A percentile compares a stretch with the other conserved stretches of the same genome.
phyloP scores from a whole-genome alignment of 2,888 invertebrate genomes.

The Tinea pellionella region DNA sequence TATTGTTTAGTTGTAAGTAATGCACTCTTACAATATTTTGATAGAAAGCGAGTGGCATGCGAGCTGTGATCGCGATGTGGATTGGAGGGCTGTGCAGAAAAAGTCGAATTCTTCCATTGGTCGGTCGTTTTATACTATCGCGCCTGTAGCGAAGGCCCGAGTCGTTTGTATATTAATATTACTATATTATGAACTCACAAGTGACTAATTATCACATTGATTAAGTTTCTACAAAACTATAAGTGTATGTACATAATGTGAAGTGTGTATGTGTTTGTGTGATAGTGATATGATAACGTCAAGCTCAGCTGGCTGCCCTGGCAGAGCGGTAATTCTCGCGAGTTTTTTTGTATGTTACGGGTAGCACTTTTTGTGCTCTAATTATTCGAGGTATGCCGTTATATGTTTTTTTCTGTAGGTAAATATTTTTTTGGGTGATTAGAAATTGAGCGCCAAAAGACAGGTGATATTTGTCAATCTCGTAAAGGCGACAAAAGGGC shows the following conservation, averaged over 20 bases:
- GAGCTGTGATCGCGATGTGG: neutral
- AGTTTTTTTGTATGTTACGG: conserved; percentile 52
- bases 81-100: neutral
- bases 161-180: neutral
- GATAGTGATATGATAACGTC: conserved; percentile 39
- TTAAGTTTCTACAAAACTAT: neutral
- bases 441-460: neutral
- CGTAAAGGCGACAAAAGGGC: too few relatives aligned
- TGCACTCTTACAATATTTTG: neutral
- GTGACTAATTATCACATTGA: neutral
- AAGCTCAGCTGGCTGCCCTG: conserved; percentile 60
- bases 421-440: neutral
- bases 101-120: neutral
- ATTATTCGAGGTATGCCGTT: conserved; percentile 63
- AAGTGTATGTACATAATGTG: neutral
- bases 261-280: neutral
- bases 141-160: neutral
- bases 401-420: conserved; percentile 26
- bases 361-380: conserved; percentile 59
- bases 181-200: neutral
- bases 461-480: too few relatives aligned
- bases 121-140: neutral
- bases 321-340: conserved; percentile 61
- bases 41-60: conserved; percentile 9
- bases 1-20: too few relatives aligned